Conservation (phyloP, 2,888 invertebrate genomes). For the Pollenia amentaria region DNA sequence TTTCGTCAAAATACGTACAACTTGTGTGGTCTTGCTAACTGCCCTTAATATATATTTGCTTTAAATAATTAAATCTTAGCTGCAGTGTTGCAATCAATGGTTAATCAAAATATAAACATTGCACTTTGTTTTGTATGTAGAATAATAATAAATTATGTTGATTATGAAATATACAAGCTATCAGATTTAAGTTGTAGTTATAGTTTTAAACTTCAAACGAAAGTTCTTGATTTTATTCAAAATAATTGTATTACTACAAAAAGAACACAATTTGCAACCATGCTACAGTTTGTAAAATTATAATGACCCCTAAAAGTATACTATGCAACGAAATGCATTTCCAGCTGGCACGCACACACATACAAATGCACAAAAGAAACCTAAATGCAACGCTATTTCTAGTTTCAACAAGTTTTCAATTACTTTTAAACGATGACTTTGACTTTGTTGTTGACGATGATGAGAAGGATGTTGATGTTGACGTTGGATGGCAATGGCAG, state of each 20-base stretch:
- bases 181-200: too few species aligned
- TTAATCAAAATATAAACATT: too few species aligned
- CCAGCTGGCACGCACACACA: not conserved
- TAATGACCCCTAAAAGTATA: conserved; percentile 43
- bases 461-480: not conserved
- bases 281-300: conserved; percentile 14
- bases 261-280: not conserved
- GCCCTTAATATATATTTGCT: too few species aligned
- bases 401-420: conserved; percentile 50
- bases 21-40: too few species aligned
- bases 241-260: conserved; percentile 37
- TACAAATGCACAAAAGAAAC: not conserved
- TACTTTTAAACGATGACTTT: conserved; percentile 51
- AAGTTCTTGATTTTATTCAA: not conserved
- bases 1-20: too few species aligned
- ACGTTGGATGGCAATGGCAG: conserved; percentile 18
- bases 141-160: too few species aligned
- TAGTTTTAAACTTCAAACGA: not conserved
- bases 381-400: conserved; percentile 16
- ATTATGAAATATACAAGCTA: too few species aligned
- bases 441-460: conserved; percentile 23
- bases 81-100: not conserved
- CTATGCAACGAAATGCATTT: conserved; percentile 33
- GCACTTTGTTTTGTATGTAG: too few species aligned
- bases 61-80: not conserved